Percentiles rank a stretch among this genome's conserved stretches.
phyloP scores from a whole-genome alignment of 2,113 vertebrate species.

The Channa maculata region DNA sequence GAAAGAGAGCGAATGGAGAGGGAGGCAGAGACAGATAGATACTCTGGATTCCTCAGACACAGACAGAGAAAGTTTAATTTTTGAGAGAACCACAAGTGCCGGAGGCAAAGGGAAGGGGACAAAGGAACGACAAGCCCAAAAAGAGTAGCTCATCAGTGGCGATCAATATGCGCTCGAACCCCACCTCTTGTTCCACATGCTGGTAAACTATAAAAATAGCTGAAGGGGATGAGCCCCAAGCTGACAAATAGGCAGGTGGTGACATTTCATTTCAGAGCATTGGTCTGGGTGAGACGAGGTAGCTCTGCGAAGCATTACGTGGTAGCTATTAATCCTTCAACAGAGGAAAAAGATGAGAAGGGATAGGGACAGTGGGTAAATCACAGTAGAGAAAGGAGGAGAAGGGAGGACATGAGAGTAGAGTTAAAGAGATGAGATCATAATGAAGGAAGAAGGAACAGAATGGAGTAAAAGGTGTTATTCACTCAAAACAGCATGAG shows the following conservation, averaged over 20 bases:
- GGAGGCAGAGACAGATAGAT: slow-evolving; percentile 26
- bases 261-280: slow-evolving; percentile 67
- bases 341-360: slow-evolving; percentile 49
- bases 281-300: slow-evolving; percentile 54
- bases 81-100: slow-evolving; percentile 32
- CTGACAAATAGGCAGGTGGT: slow-evolving; percentile 60
- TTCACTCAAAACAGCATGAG: slow-evolving; percentile 1
- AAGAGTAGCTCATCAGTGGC: slow-evolving; percentile 23
- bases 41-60: slow-evolving; percentile 30
- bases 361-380: slow-evolving; percentile 38
- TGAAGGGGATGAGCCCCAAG: slow-evolving; percentile 47
- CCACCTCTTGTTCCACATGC: slow-evolving; percentile 29
- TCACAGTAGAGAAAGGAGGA: slow-evolving; percentile 22
- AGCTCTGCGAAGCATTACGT: slow-evolving; percentile 58
- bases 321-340: slow-evolving; percentile 63
- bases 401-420: slow-evolving; percentile 14
- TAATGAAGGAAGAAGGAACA: background rate
- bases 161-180: slow-evolving; percentile 36
- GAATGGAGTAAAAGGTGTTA: background rate
- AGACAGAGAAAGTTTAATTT: slow-evolving; percentile 37
- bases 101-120: background rate
- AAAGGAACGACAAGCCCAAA: background rate
- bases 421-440: slow-evolving; percentile 24
- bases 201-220: slow-evolving; percentile 51
- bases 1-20: slow-evolving; percentile 16